Base-by-base conservation (phyloP, 2,113 vertebrate species). In the Poeciliopsis turrubarensis region DNA sequence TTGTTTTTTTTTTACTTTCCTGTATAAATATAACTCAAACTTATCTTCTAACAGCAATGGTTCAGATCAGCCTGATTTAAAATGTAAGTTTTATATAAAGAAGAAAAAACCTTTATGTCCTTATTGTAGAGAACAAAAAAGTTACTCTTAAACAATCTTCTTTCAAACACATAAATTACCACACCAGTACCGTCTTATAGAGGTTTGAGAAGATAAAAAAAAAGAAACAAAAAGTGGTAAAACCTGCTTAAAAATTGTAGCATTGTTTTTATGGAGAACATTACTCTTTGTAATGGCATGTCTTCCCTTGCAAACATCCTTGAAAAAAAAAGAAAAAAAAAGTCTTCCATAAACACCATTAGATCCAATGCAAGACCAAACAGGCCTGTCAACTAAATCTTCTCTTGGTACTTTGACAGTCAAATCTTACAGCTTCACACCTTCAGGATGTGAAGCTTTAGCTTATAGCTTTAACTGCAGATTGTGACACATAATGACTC, bases 231-330 rank as follows among this genome's bases (percentile, higher is more conserved):
- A 25, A 54, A n/a, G 51, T 54, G 19, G 19, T 54, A 54, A 7
- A 54, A 10, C 51, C 19, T 54, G 51, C 44, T 29, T 25, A 25
- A 54, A n/a, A 25, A 6, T 54, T 10, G 5, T 22, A 54, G 22
- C 25, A 54, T 25, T 54, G 2, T 10, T 54, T 54, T n/a, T 22
- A 54, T 1, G 14, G 72, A 65, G 37, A 78, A 19, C 19, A 66
- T 60, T 7, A 13, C 75, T 3, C 14, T n/a, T 29, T 77, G 79
- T 73, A 19, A n/a, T n/a, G 39, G 75, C 81, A 63, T 77, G 77
- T 31, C 15, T 70, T 69, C 29, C 0, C 32, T 67, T 61, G 64
- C n/a, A 14, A 70, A 71, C 34, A 34, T 37, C 26, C 60, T 31
- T 54, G 14, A 1, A 19, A 9, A 65, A 68, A 47, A 17, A 51